These are phyloP conservation scores for Sipha maydis DNA, from an alignment of 2,888 invertebrate genomes.

Conservation along the genomic window DNA sequence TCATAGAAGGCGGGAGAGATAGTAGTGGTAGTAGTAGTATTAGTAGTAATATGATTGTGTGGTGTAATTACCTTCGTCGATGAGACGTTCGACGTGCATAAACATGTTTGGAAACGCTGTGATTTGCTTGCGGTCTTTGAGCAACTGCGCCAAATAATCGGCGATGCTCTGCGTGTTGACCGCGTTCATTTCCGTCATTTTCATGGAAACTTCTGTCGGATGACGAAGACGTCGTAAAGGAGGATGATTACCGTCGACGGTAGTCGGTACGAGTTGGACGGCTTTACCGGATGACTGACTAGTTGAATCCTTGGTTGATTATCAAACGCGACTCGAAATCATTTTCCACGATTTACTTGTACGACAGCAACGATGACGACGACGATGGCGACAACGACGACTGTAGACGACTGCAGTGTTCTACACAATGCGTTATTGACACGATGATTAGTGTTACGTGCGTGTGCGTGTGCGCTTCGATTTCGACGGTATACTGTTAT, in stretches of 20 bases:
- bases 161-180: constrained; percentile 91
- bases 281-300: constrained; percentile 11
- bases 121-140: constrained; percentile 99
- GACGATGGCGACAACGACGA: not conserved
- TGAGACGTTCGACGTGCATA: constrained; percentile 97
- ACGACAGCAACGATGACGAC: not conserved
- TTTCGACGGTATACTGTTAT: constrained; percentile 30
- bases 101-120: constrained; percentile 99
- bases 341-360: constrained; percentile 20
- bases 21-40: not conserved
- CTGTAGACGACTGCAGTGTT: constrained; percentile 4
- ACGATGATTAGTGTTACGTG: constrained; percentile 6
- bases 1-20: not conserved
- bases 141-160: constrained; percentile 99
- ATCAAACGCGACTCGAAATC: constrained; percentile 18
- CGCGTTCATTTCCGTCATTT: constrained; percentile 60
- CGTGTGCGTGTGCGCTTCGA: not conserved
- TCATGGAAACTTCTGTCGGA: constrained; percentile 41
- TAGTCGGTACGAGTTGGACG: not conserved
- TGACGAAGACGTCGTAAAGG: not conserved
- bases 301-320: not conserved
- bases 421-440: constrained; percentile 6
- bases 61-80: constrained; percentile 93
- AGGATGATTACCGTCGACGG: not conserved
- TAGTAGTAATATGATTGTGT: not conserved